Evolutionary conservation across 1,140 invertebrate genomes (phyloP).

Genomic region (Zophobas morio): DNA sequence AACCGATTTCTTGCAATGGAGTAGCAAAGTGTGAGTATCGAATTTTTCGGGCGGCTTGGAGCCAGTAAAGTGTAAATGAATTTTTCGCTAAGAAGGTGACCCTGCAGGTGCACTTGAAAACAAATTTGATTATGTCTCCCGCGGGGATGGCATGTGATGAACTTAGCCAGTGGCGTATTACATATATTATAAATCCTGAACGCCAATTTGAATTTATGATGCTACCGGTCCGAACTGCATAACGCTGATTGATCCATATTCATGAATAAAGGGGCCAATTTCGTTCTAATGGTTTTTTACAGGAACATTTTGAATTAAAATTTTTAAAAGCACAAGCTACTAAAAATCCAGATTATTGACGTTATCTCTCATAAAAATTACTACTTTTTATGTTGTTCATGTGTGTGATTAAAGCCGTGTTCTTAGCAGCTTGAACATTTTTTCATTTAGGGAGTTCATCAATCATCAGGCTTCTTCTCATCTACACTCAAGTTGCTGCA

Average conservation of each 20-base stretch:
- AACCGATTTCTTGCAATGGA: too few species aligned
- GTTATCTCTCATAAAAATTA: too few species aligned
- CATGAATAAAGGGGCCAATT: conserved; percentile 31
- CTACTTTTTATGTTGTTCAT: too few species aligned
- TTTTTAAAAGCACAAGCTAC: too few species aligned
- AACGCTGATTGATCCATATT: conserved; percentile 40
- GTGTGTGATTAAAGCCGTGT: too few species aligned
- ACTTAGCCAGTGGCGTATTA: conserved; percentile 25
- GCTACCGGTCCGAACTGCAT: conserved; percentile 35
- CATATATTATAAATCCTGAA: conserved; percentile 37
- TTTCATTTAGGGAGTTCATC: too few species aligned
- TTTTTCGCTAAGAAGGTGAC: conserved; percentile 23
- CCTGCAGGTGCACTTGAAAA: conserved; percentile 18
- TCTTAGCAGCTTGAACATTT: too few species aligned
- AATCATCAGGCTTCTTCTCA: too few species aligned
- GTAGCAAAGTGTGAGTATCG: too few species aligned
- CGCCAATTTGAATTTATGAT: conserved; percentile 43
- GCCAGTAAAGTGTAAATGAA: conserved; percentile 5
- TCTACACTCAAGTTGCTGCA: too few species aligned
- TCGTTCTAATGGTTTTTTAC: conserved; percentile 16
- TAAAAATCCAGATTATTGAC: too few species aligned
- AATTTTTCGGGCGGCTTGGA: background rate
- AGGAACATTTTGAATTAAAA: too few species aligned
- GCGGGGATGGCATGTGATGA: conserved; percentile 16
- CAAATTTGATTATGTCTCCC: conserved; percentile 31